Percentiles rank a stretch among this genome's conserved stretches.
Evolutionary conservation across 2,113 vertebrate species (phyloP).

Genomic region (Salvelinus sp.): DNA sequence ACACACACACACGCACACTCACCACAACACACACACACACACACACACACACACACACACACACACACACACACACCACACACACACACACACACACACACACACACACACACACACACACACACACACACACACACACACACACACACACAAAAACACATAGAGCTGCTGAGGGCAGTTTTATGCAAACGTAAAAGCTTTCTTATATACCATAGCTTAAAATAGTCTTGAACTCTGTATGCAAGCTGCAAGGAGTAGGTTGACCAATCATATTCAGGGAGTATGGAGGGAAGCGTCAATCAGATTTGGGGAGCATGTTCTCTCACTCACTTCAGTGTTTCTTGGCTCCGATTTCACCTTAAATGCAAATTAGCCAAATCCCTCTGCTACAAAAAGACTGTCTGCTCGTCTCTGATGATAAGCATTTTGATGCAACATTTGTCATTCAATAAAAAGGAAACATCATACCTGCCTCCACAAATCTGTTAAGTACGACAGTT

Average conservation of each 20-base stretch:
- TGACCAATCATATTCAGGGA: constrained; percentile 43
- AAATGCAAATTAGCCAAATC: constrained; percentile 49
- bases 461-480: constrained; percentile 13
- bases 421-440: constrained; percentile 31
- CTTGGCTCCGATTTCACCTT: neutral
- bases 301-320: constrained; percentile 36
- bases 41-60: constrained; percentile 20
- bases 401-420: constrained; percentile 14
- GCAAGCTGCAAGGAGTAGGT: constrained; percentile 39
- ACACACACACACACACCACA: constrained; percentile 1
- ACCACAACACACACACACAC: constrained; percentile 5
- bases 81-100: neutral
- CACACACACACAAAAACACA: neutral
- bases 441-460: constrained; percentile 31
- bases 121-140: neutral
- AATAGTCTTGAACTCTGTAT: constrained; percentile 34
- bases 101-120: constrained; percentile 15
- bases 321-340: neutral
- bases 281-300: constrained; percentile 45
- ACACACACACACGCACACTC: neutral
- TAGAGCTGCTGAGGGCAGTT: neutral
- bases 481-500: constrained; percentile 25
- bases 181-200: neutral
- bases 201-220: neutral
- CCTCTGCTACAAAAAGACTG: constrained; percentile 8